Evolutionary conservation across 2,888 invertebrate species (phyloP), one percentile per base, ranked within the genome.

Genomic region (Leistus spinibarbis): DNA sequence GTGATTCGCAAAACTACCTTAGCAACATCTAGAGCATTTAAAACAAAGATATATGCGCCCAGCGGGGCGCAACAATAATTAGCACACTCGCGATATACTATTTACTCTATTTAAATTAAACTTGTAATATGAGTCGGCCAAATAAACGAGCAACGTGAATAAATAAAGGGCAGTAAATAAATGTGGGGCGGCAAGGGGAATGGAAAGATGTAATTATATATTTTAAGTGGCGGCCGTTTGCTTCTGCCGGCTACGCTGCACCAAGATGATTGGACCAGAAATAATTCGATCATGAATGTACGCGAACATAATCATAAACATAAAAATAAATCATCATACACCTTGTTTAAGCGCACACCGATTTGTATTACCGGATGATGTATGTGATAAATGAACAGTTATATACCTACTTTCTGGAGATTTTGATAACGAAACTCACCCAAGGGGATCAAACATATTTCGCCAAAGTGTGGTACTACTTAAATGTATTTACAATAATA

Each of bases 51-150:
- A 72, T 72, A 72, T 72, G 66, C 4, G 27, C 72, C 13, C 72
- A 72, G 72, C 72, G 27, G 72, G 72, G 19, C 56, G 54, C 72
- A n/a, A 27, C 66, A 57, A 72, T 72, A 72, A 72, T 72, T 72
- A 72, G 66, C 72, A 60, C 60, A 19, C 54, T 5, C 57, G 24
- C 70, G 24, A 53, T 66, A 66, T 54, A 72, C 66, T 72, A 72
- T 72, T 72, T 72, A 72, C 72, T 72, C 72, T 72, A 72, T 72
- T 72, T 72, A 72, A 72, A 72, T 72, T 66, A 65, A 66, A 72
- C 66, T 72, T 57, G 72, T 66, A 72, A 66, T 66, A 66, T 56
- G 66, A 72, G 23, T 10, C 7, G 40, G 5, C 13, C 5, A 3
- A 60, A 60, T 19, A 60, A 22, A 60, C 17, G 19, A 10, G 13